Percentiles rank a stretch among this genome's conserved stretches.
phyloP scores from a whole-genome alignment of 1,140 invertebrate species.

The Panulirus ornatus region DNA sequence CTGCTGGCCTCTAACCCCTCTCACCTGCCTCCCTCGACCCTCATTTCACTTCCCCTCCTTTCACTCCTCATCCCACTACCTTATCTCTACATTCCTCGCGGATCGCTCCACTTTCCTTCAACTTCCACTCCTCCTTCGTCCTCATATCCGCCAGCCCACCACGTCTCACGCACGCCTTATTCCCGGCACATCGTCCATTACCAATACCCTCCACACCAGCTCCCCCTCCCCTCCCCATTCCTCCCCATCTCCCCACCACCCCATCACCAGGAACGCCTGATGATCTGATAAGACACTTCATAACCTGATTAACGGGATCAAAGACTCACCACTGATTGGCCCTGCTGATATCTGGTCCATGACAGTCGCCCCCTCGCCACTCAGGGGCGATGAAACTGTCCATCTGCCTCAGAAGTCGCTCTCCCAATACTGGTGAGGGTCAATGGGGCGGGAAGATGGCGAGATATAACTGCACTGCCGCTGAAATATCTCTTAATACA shows the following conservation, averaged over 20 bases:
- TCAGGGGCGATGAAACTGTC: too few relatives aligned
- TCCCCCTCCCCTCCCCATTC: neutral
- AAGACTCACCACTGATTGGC: neutral
- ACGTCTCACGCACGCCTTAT: too few relatives aligned
- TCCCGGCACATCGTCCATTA: too few relatives aligned
- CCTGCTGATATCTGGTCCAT: neutral
- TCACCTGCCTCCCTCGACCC: neutral
- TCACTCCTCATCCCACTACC: neutral
- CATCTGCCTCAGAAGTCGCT: too few relatives aligned
- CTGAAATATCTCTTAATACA: too few relatives aligned
- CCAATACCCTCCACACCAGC: neutral
- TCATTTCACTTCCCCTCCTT: too few relatives aligned
- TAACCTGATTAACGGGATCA: conserved; percentile 22
- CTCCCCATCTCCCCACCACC: neutral
- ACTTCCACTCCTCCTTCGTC: neutral
- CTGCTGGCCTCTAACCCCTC: neutral
- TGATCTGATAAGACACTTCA: conserved; percentile 12
- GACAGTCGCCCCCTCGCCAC: neutral
- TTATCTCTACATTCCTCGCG: neutral
- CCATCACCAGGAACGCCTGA: neutral
- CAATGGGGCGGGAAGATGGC: too few relatives aligned
- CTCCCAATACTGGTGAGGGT: too few relatives aligned
- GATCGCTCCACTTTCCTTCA: neutral
- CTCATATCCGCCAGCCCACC: too few relatives aligned
- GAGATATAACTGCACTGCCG: too few relatives aligned